Evolutionary conservation across 2,113 vertebrate species (phyloP).

Genomic region (Coreoperca whiteheadi): DNA sequence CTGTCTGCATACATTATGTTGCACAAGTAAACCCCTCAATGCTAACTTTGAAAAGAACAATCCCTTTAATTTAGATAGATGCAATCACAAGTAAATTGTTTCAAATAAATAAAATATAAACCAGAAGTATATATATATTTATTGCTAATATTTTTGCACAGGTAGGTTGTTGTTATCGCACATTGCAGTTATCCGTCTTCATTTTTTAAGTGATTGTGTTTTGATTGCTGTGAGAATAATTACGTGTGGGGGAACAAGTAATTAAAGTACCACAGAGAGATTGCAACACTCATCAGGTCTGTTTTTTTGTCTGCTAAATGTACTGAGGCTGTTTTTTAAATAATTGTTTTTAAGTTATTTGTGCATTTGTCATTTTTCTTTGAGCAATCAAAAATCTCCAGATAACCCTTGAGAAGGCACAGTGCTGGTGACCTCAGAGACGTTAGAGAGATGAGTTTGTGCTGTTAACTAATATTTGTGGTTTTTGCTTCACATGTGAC

Average conservation of each 20-base stretch:
- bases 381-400: neutral
- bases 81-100: neutral
- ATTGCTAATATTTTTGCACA: neutral
- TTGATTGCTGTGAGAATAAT: neutral
- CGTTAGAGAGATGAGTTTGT: neutral
- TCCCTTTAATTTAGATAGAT: neutral
- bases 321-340: neutral
- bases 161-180: too few species aligned
- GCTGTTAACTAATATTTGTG: neutral
- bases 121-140: too few species aligned
- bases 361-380: neutral
- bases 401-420: neutral
- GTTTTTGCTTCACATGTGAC: slow-evolving; percentile 3
- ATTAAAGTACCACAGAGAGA: neutral
- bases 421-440: neutral
- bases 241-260: too few species aligned
- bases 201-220: neutral
- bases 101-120: neutral
- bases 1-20: neutral
- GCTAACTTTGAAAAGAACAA: too few species aligned
- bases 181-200: too few species aligned
- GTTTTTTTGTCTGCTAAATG: too few species aligned
- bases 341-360: neutral
- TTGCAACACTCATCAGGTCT: too few species aligned
- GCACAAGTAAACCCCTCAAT: neutral